Percentiles rank a stretch among this genome's conserved stretches.
Evolutionary conservation across 2,888 invertebrate species (phyloP).

Genomic region (Pandemis heparana): DNA sequence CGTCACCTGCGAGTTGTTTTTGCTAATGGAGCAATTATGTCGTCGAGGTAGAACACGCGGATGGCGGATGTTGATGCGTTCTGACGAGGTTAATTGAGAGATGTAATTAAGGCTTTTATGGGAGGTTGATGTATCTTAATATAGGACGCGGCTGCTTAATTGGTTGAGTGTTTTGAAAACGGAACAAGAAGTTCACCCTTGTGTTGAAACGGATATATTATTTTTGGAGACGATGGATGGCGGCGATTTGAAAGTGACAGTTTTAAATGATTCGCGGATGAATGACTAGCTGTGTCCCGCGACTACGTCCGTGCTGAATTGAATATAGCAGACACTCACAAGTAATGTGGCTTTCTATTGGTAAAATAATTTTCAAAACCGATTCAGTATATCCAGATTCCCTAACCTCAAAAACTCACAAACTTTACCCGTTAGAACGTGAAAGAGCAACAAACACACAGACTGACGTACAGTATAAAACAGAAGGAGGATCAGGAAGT

Average conservation of each 20-base stretch:
- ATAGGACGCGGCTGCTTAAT: not conserved
- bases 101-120: not conserved
- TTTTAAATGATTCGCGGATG: no score
- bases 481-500: no score
- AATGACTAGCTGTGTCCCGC: no score
- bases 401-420: no score
- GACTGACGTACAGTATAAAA: no score
- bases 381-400: no score
- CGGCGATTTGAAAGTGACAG: not conserved
- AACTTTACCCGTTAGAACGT: no score
- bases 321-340: no score
- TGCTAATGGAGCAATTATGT: conserved; percentile 14
- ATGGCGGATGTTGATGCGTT: not conserved
- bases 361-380: no score
- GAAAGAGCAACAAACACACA: no score
- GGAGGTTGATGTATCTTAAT: not conserved
- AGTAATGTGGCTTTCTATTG: no score
- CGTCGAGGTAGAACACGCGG: conserved; percentile 6
- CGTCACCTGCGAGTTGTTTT: conserved; percentile 1
- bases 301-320: no score
- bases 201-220: not conserved
- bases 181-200: not conserved
- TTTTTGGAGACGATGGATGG: not conserved
- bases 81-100: conserved; percentile 10
- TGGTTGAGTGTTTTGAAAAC: not conserved